Base-by-base conservation (phyloP, 2,113 vertebrate genomes). In the Ictalurus furcatus region DNA sequence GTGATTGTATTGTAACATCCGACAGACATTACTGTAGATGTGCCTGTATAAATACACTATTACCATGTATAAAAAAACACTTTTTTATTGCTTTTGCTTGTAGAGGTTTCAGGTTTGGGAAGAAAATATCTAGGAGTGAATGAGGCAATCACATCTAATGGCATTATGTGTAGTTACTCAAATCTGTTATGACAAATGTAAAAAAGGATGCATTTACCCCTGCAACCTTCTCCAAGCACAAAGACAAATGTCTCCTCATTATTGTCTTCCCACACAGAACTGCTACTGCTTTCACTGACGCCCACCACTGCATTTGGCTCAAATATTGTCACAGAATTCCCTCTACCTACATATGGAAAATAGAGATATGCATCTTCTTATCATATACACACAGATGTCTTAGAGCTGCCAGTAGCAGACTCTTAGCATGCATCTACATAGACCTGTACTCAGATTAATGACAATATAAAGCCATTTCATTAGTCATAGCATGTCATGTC, bases 121-220 rank as follows among this genome's bases (percentile, higher is more conserved):
- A 30, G 28, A 54, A 52, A 13, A 79, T 13, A n/a, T 52, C 28
- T 16, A 48, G 3, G 19, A 28, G 44, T 48, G 14, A 54, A 52
- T 79, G 13, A 52, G 44, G 76, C 13, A 54, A 54, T 78, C 74
- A 34, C 34, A 73, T 25, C 73, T 44, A 76, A 23, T 76, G 21
- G 12, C 37, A 76, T 56, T n/a, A 1, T n/a, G 48, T 3, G 23
- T 28, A 80, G 14, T 80, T 80, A 80, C 14, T 54, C 44, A 52
- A 79, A 80, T 80, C 48, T 80, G 48, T 56, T 54, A 80, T 80
- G 78, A 54, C 78, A 80, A 56, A 80, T 54, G 48, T 4, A n/a
- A n/a, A 52, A 74, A 79, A n/a, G 25, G 25, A 5, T 52, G 40
- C 76, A 48, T 79, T 79, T 52, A 76, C 21, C 21, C 19, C 1